Evolutionary conservation across 1,140 invertebrate genomes (phyloP), one percentile per base, ranked within the genome.

Genomic region (Habropoda laboriosa): DNA sequence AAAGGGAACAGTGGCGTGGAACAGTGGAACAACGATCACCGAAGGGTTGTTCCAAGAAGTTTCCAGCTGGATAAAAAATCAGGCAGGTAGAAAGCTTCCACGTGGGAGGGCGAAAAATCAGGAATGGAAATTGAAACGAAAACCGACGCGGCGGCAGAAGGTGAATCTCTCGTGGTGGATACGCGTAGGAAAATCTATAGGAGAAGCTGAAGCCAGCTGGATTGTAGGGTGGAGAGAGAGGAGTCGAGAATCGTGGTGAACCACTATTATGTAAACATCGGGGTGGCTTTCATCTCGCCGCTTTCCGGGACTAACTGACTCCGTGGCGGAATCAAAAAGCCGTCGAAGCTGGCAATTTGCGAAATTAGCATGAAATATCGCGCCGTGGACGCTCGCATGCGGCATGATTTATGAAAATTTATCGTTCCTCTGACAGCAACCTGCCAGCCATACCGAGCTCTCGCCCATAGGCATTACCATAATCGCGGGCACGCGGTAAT

Each of bases 241-340:
- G 55, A 45, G 53, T 53, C 47, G 63, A 58, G 70, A 83, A 84
- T 84, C 82, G 81, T 68, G 81, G 74, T 83, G 79, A 88, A 86
- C 86, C 86, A 88, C 85, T 84, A 89, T 89, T 87, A 88, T 89
- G 87, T 88, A 90, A 90, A 90, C 88, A 89, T 82, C 86, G 81
- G 73, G 71, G 82, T 84, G 58, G 83, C 87, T 90, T 89, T 89
- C 87, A 87, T 86, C 86, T 88, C 53, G 84, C 79, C 81, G 79
- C 42, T 66, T 24, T 30, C 73, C 49, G 64, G 58, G 40, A 66
- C 78, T 79, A 64, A 82, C 64, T 55, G 80, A 71, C 49, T 64
- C 45, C 53, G 58, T 51, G 57, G n/a, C 21, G 13, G 63, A 57
- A 60, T 86, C 64, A 58, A 21, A 60, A 58, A 78, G 55, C 57